Base-by-base conservation (phyloP, 2,113 vertebrate genomes). In the Romanogobio albipinnatus region DNA sequence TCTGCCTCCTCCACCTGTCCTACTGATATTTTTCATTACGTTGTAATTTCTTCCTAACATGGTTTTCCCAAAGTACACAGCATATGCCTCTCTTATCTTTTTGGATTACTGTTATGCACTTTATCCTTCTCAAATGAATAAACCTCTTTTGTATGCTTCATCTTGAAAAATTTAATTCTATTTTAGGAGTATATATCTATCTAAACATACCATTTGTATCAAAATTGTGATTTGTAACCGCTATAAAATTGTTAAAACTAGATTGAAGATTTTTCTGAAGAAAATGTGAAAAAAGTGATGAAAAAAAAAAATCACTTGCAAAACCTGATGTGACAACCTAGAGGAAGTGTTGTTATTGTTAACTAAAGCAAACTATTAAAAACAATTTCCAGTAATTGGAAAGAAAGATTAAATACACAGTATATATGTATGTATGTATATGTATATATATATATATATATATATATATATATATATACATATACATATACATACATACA, bases 41-140 rank as follows among this genome's bases (percentile, higher is more conserved):
- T 13, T 64, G 0, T 47, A 26, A 61, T 45, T 39, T 59, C 9
- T 39, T 15, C 58, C 58, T 2, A 9, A 43, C 56, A 79, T 61
- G 76, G 45, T 49, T 59, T 68, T 53, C 15, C 43, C 3, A 22
- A 45, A 68, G 17, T 47, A 66, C 61, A 81, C 59, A 14, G 78
- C 78, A 81, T 68, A 68, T 68, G 45, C 8, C 62, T 68, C 79
- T 68, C 26, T 81, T 49, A 29, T 81, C 26, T 51, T 58, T 62
- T 15, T 24, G 14, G 76, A 62, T 79, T 79, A 62, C 14, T 43
- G n/a, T 43, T 45, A 79, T 26, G 26, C 9, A 33, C n/a, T 66
- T 66, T 29, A 66, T 53, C 26, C 22, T 66, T 62, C 24, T 62
- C 26, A 5, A 68, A 81, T 64, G 6, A 81, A 81, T 22, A 19